Conservation (phyloP, 2,113 vertebrate genomes). For the Morone saxatilis region DNA sequence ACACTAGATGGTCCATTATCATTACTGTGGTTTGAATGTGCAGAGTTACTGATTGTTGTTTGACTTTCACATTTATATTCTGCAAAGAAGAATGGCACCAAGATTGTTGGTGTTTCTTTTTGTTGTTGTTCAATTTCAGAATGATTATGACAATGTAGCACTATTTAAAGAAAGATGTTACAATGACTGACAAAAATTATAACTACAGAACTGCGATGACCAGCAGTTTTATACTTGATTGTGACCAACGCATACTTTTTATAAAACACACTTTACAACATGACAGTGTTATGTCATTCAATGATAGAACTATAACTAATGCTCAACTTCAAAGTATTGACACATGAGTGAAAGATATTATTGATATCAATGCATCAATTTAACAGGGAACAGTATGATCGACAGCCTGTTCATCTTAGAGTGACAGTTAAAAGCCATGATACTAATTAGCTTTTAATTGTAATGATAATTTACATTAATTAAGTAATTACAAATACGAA, state of each 20-base stretch:
- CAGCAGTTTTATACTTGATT: background rate
- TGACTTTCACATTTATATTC: conserved; percentile 1
- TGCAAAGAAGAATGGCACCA: background rate
- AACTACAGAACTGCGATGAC: background rate
- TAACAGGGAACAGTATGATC: background rate
- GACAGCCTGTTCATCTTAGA: conserved; percentile 3
- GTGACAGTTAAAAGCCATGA: background rate
- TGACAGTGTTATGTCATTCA: background rate
- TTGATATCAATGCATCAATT: conserved; percentile 28
- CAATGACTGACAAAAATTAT: background rate
- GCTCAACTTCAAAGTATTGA: background rate
- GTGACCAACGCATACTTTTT: background rate
- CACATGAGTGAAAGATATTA: background rate
- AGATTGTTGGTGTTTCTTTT: background rate
- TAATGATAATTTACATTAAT: conserved; percentile 17
- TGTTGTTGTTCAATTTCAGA: background rate
- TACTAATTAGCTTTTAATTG: background rate
- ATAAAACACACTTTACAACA: background rate
- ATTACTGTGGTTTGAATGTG: background rate
- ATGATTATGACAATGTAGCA: background rate
- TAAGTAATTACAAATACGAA: conserved; percentile 22
- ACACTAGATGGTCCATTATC: background rate
- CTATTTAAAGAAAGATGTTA: background rate
- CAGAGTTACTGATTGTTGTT: background rate
- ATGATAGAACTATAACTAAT: background rate